These are phyloP conservation scores for Ischnus inquisitorius DNA, from an alignment of 2,888 invertebrate species.

Conservation along the genomic window DNA sequence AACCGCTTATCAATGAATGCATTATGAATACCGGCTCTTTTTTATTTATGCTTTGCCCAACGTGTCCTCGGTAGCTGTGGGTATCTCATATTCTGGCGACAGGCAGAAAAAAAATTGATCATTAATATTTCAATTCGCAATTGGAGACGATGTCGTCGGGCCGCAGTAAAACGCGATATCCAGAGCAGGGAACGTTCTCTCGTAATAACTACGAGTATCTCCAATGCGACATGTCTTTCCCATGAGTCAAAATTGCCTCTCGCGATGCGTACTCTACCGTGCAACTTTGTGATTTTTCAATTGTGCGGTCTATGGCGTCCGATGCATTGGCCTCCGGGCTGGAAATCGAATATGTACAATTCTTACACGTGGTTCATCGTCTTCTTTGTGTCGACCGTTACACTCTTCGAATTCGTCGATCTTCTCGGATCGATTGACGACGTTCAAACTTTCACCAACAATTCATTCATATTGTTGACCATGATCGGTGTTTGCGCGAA, in stretches of 20 bases:
- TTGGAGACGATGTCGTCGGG: neutral
- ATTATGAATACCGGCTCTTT: no score
- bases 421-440: constrained; percentile 55
- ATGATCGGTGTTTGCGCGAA: constrained; percentile 65
- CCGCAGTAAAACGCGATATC: neutral
- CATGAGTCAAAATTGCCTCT: neutral
- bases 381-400: constrained; percentile 48
- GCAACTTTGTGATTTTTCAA: constrained; percentile 61
- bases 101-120: neutral
- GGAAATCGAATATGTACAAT: constrained; percentile 62
- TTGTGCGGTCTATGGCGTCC: constrained; percentile 65
- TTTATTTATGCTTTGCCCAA: no score
- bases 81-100: neutral
- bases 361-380: constrained; percentile 56
- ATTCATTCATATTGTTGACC: constrained; percentile 67
- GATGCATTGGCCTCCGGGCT: constrained; percentile 50
- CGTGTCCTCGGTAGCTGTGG: neutral
- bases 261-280: constrained; percentile 8
- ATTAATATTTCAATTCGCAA: neutral
- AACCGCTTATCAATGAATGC: no score
- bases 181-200: neutral
- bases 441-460: constrained; percentile 68
- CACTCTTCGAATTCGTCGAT: constrained; percentile 63
- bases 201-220: neutral
- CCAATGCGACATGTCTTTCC: neutral